Evolutionary conservation across 2,888 invertebrate species (phyloP), one percentile per base, ranked within the genome.

Genomic region (Oasisia sp.): DNA sequence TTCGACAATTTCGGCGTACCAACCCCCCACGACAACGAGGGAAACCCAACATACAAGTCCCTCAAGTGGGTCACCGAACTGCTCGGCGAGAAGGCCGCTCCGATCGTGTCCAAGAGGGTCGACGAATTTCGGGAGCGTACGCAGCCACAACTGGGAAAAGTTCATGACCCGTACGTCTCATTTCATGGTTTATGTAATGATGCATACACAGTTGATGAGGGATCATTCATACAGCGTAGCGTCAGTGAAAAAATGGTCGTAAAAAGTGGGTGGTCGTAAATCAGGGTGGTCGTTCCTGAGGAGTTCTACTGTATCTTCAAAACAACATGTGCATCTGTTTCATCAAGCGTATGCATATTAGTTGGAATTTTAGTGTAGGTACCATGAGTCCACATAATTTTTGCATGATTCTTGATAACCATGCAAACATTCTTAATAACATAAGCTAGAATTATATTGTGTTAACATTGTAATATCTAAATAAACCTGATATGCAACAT

Each of bases 81-180:
- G 9, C 94, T 94, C 50, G 93, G 94, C 89, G 95, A 95, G 91
- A 95, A 95, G 91, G 94, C 94, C 19, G 94, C 95, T 7, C 95
- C 95, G 90, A 94, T 96, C 92, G 95, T 96, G 7, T 95, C 95
- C 27, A 96, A 96, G 92, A 92, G 96, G 50, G 94, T 96, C 8
- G 96, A 96, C 93, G 95, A 96, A 90, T 96, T 96, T 94, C 92
- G 96, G 12, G 96, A 96, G 92, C 94, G 95, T 92, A 95, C 95
- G 27, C 96, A 96, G 92, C 95, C 95, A 32, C 96, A 96, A 93
- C 95, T 96, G 7, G 96, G 96, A 74, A 93, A 95, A 94, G 94
- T 95, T 4, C 95, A 95, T 94, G 96, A 96, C 93, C 96, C 96
- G 96, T 96, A 94, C 94, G 96, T 95, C 19, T 58, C 9, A 14